These are phyloP conservation scores for Micromesistius poutassou DNA, from an alignment of 2,797 vertebrate genomes.

Conservation along the genomic window DNA sequence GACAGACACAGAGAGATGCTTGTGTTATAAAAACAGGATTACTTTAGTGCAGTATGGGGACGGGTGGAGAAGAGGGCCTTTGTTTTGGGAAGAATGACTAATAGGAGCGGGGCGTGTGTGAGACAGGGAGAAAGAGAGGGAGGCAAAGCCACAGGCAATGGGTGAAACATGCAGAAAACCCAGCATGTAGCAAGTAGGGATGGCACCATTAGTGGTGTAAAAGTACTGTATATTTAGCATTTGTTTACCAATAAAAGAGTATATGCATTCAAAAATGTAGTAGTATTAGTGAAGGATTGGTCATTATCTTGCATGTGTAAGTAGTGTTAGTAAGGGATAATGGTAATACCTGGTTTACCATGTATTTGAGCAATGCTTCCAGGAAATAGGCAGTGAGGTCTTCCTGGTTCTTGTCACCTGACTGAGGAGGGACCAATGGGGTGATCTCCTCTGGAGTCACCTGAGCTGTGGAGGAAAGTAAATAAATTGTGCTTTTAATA, in stretches of 20 bases:
- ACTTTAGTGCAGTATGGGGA: conserved; percentile 33
- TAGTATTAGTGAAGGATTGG: conserved; percentile 24
- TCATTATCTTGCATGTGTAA: conserved; percentile 8
- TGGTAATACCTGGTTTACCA: conserved; percentile 96
- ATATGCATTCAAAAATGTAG: background rate
- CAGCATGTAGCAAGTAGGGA: background rate
- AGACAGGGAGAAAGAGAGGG: background rate
- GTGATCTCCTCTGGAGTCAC: conserved; percentile 96
- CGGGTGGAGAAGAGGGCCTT: conserved; percentile 56
- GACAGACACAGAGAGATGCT: conserved; percentile 15
- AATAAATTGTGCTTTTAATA: background rate
- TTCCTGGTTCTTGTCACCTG: conserved; percentile 98
- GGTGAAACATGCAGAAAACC: background rate
- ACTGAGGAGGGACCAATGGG: conserved; percentile 93
- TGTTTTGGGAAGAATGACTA: conserved; percentile 51
- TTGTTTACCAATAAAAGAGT: background rate
- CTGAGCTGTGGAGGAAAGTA: conserved; percentile 78
- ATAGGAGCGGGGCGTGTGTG: background rate
- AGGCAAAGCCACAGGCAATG: background rate
- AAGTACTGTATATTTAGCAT: background rate
- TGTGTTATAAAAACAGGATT: conserved; percentile 40
- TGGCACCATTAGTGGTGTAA: background rate
- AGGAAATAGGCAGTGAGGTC: conserved; percentile 97
- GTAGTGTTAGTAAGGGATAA: conserved; percentile 65
- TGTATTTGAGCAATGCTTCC: conserved; percentile 97